Percentiles rank a stretch among this genome's conserved stretches.
These are phyloP conservation scores for Sitta europaea DNA, from an alignment of 2,113 vertebrate genomes.

Conservation along the genomic window DNA sequence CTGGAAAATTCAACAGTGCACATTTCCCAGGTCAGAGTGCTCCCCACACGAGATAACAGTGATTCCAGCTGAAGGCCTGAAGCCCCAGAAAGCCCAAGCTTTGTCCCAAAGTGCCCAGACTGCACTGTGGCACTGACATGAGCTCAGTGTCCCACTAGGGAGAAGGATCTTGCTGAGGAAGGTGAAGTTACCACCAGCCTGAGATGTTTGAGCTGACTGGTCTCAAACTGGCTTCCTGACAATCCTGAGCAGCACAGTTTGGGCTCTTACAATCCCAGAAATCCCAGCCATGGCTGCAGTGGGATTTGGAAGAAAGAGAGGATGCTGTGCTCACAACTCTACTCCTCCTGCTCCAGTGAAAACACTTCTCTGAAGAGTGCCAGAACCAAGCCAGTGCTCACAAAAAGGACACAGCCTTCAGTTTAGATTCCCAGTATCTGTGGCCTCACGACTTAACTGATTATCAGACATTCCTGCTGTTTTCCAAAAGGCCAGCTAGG, in stretches of 20 bases:
- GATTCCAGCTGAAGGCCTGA: neutral
- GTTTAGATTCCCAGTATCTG: neutral
- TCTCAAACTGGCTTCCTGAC: neutral
- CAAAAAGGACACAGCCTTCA: neutral
- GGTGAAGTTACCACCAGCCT: neutral
- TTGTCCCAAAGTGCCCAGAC: neutral
- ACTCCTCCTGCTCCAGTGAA: neutral
- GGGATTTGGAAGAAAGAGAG: neutral
- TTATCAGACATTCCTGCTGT: neutral
- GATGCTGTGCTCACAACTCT: neutral
- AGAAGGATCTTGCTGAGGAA: neutral
- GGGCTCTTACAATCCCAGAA: neutral
- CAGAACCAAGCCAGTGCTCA: neutral
- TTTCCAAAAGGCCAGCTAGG: neutral
- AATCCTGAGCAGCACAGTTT: neutral
- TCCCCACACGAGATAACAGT: neutral
- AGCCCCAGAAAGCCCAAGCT: neutral
- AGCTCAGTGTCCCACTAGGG: neutral
- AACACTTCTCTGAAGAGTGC: neutral
- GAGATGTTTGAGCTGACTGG: neutral
- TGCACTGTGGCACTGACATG: accelerated
- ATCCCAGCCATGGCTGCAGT: neutral
- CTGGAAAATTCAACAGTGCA: slow-evolving; percentile 50
- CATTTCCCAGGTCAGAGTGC: neutral
- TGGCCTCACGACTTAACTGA: neutral